Base-by-base conservation (phyloP, 2,797 vertebrate genomes). In the Lemur catta region DNA sequence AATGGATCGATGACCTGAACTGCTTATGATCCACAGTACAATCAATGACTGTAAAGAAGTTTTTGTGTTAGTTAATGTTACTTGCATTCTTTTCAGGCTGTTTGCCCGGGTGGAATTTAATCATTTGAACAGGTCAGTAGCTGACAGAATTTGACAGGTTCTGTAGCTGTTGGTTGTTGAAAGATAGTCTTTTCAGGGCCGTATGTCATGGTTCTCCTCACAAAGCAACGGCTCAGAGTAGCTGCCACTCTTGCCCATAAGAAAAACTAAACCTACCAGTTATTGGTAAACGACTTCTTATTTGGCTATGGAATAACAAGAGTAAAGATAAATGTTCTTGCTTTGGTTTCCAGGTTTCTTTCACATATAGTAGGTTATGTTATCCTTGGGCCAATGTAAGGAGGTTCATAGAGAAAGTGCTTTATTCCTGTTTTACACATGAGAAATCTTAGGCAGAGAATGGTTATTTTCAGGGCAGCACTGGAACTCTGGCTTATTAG, bases 21-120 rank as follows among this genome's bases (percentile, higher is more conserved):
- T 91, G 35, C 50, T 82, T 76, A 63, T 65, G 30, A 69, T 41
- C 43, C 46, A 52, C 2, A 74, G 17, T 33, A 15, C 65, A 61
- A 88, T 12, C 15, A 76, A 89, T 2, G 18, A 18, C 43, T 93
- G 82, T 72, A 52, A 50, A 93, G 38, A 92, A 18, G 9, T 61
- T 89, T 93, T 92, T 59, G 17, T 92, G 18, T 92, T 81, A 69
- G 72, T 46, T 46, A 87, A 93, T 86, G 1, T 81, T 93, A n/a
- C 52, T 80, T 57, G 55, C 30, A 41, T 84, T 89, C 46, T 63
- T 79, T 18, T 67, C 22, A 67, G 86, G 20, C 28, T 71, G 26
- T 50, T 78, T 92, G 46, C n/a, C 43, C 63, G 33, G 2, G 7
- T 76, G 79, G 20, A n/a, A 90, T 94, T 92, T 87, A 76, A 72